These are phyloP conservation scores for Melieria crassipennis DNA, from an alignment of 2,888 invertebrate genomes.

Conservation along the genomic window DNA sequence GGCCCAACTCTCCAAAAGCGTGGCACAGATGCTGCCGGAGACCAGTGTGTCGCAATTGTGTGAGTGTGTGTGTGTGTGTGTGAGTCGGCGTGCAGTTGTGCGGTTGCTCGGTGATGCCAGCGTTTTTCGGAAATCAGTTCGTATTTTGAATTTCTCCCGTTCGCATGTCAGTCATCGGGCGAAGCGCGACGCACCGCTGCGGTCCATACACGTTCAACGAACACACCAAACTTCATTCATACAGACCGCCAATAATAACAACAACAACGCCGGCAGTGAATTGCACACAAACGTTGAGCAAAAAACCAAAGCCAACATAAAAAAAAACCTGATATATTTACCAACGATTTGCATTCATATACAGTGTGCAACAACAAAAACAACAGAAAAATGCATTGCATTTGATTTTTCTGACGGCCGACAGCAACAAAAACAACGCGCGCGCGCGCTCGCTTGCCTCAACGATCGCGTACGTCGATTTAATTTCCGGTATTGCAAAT, in stretches of 20 bases:
- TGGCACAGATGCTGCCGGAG: too few species aligned
- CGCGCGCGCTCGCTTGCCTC: background rate
- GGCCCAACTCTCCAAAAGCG: too few species aligned
- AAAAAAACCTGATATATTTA: conserved; percentile 16
- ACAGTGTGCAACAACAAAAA: background rate
- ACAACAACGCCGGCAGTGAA: background rate
- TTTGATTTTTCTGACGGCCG: background rate
- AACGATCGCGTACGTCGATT: background rate
- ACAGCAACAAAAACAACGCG: background rate
- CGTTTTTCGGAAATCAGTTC: conserved; percentile 53
- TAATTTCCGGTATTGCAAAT: conserved; percentile 27
- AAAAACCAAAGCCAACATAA: background rate
- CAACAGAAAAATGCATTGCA: background rate
- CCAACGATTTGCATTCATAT: background rate
- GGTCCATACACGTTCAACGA: background rate
- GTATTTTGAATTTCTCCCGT: conserved; percentile 61
- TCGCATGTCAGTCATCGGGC: conserved; percentile 49
- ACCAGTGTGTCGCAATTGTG: background rate
- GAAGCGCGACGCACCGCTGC: background rate
- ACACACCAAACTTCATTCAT: conserved; percentile 2
- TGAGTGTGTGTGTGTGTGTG: background rate
- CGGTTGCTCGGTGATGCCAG: background rate
- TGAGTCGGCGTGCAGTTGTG: background rate
- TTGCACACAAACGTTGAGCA: background rate
- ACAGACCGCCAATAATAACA: background rate